A percentile compares a stretch with the other conserved stretches of the same genome.
Conservation (phyloP, 2,888 invertebrate genomes). For the Rhagium mordax region DNA sequence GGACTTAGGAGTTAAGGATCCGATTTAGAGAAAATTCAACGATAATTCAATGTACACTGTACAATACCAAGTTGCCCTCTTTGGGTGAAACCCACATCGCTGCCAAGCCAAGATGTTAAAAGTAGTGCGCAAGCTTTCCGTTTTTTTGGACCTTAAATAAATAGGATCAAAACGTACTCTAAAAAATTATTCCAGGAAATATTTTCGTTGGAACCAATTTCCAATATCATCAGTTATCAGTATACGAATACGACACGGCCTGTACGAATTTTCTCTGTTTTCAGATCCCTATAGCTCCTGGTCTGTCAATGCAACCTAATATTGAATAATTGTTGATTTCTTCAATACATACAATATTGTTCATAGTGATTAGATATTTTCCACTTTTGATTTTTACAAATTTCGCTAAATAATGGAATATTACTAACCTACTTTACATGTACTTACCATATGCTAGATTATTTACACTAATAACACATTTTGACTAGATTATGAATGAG, state of each 20-base stretch:
- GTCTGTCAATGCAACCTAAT: neutral
- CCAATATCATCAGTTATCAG: no score
- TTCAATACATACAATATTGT: neutral
- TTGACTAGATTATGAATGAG: conserved; percentile 38
- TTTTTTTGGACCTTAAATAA: no score
- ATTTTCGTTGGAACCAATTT: no score
- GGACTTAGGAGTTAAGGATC: neutral
- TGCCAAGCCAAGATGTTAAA: no score
- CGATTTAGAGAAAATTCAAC: neutral
- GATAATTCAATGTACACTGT: no score
- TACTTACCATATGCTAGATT: conserved; percentile 32
- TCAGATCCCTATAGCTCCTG: neutral
- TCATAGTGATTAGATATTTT: conserved; percentile 12
- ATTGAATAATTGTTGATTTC: neutral
- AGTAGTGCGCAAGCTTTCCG: no score
- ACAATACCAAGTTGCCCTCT: no score
- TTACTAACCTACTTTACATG: conserved; percentile 39
- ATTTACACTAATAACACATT: conserved; percentile 35
- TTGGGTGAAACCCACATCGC: no score
- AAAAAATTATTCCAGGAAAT: no score
- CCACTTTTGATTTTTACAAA: conserved; percentile 36
- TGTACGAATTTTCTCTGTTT: neutral
- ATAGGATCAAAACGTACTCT: no score
- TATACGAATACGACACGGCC: no score
- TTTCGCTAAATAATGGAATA: conserved; percentile 37